Evolutionary conservation across 1,140 invertebrate species (phyloP), one percentile per base, ranked within the genome.

Genomic region (Caenorhabditis latens): DNA sequence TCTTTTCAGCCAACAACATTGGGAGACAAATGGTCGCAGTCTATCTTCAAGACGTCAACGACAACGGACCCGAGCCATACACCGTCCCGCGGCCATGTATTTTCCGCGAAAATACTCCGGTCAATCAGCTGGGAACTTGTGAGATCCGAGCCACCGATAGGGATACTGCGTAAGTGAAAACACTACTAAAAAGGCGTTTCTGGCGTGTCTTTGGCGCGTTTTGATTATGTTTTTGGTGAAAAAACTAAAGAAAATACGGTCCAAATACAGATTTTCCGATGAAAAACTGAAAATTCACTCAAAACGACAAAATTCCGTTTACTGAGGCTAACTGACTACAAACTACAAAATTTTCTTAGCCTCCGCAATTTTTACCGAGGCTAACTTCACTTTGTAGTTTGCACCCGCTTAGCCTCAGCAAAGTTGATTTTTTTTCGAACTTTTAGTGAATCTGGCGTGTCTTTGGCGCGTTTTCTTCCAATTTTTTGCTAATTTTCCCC

Each of bases 1-100:
- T 63, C 19, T 24, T 75, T 90, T 79, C 57, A 91, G 90, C 88
- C 53, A 92, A 92, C 42, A 92, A 92, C 83, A 89, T 90, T 65
- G 91, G 92, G 40, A 85, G 88, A 42, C 91, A 91, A 63, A 89
- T 87, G 67, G 91, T 93, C 8, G 91, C 91, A 48, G 90, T 92
- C 71, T 92, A 92, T 63, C 85, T 92, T 21, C 87, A 90, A 40
- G 91, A 92, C 65, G 92, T 92, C 19, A 92, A 92, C 50, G 91
- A 92, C 91, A 92, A 92, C 83, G 91, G 92, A 14, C 91, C 91
- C 13, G 87, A 86, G 13, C 90, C 89, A 7, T 90, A 91, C 48
- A 92, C 91, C 14, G 87, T 90, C 14, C 92, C 91, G 6, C 32
- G 87, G 71, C 91, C 90, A 40, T 92, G 91, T 84, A 89, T 92